Conservation (phyloP, 2,113 vertebrate genomes). For the Pangasianodon gigas region DNA sequence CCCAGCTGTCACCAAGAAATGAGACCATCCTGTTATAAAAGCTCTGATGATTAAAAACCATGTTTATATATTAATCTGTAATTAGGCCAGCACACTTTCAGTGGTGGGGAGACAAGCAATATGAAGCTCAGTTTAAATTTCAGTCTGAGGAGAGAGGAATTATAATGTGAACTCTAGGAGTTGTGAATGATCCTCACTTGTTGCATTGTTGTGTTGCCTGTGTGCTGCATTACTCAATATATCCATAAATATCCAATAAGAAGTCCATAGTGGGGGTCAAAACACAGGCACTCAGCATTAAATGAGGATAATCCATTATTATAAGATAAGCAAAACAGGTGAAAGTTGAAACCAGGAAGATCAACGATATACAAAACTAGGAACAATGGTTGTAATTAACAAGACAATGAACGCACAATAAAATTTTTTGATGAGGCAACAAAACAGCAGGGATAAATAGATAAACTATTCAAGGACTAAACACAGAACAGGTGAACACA, state of each 20-base stretch:
- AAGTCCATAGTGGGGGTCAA: too few relatives aligned
- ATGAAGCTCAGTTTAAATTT: background rate
- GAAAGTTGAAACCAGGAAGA: background rate
- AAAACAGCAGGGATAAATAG: background rate
- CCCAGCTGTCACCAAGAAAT: constrained; percentile 98
- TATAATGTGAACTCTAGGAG: constrained; percentile 12
- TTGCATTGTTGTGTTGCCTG: constrained; percentile 27
- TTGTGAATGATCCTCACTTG: constrained; percentile 51
- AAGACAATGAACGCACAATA: background rate
- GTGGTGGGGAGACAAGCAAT: background rate
- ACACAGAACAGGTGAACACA: background rate
- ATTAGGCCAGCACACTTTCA: constrained; percentile 60
- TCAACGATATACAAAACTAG: background rate
- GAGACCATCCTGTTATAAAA: constrained; percentile 81
- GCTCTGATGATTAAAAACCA: constrained; percentile 83
- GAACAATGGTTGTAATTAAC: background rate
- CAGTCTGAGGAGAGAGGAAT: background rate
- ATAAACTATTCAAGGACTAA: too few relatives aligned
- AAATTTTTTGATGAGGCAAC: background rate
- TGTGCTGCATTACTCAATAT: background rate
- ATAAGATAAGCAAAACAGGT: background rate
- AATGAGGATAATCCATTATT: background rate
- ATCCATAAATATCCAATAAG: background rate
- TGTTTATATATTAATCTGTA: constrained; percentile 83
- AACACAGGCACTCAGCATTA: background rate